Evolutionary conservation across 2,888 invertebrate genomes (phyloP), one percentile per base, ranked within the genome.

Genomic region (Polydesmus complanatus): DNA sequence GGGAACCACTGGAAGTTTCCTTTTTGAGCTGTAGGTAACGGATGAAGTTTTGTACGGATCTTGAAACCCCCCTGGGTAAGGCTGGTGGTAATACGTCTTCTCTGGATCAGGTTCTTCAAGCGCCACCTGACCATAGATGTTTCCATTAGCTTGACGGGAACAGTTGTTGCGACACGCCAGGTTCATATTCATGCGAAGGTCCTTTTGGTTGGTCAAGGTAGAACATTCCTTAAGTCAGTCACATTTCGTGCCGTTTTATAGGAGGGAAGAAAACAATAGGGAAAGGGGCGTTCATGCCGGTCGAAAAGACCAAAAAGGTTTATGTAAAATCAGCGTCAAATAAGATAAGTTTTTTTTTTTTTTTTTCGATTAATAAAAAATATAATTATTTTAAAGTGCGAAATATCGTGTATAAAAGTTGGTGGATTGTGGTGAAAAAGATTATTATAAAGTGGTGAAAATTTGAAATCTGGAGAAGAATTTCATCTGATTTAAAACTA

Each of bases 71-170:
- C 74, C 75, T 69, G 77, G 68, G 67, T 70, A 70, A 27, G 73
- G 72, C 66, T 71, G 71, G 57, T 73, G 72, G 66, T 75, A 76
- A 50, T 69, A 67, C 56, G 67, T 68, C 65, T 72, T 72, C 60
- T 77, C 76, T 37, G 69, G 69, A 61, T 72, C 70, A 52, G 71
- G 67, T 23, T 74, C 74, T 27, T 72, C 72, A 5, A 70, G 68
- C 25, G 72, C 72, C 27, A 74, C 71, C 64, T 73, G 72, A 64
- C 73, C 74, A 67, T 75, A 75, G 67, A 74, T 68, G 65, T 72
- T 73, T 58, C 75, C 74, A 61, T 74, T 74, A 63, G 71, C 69
- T 54, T 63, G 61, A 51, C 64, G 63, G 54, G 61, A 53, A 49
- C 27, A 61, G 60, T 51, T 61, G 63, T 63, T 61, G 57, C 63